phyloP scores from a whole-genome alignment of 2,888 invertebrate species.

The Unio pictorum region DNA sequence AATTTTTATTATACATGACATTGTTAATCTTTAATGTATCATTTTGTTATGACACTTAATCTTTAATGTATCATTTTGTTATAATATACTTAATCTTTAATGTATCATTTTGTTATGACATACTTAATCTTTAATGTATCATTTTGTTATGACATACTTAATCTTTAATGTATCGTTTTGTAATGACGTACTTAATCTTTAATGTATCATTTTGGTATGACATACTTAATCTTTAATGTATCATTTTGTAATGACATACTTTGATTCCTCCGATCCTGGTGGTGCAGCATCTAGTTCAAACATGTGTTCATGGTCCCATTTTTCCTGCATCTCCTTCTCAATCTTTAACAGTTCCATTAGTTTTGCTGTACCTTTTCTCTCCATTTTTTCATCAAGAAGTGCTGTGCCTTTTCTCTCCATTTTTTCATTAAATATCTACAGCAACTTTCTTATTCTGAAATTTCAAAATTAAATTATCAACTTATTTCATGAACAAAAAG shows the following conservation, averaged over 20 bases:
- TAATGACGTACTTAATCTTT: conserved; percentile 46
- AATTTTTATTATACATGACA: too few species aligned
- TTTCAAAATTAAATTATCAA: too few species aligned
- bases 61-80: neutral
- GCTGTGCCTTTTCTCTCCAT: neutral
- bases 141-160: conserved; percentile 46
- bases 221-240: conserved; percentile 45
- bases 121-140: too few species aligned
- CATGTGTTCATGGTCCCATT: conserved; percentile 87
- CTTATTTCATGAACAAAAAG: too few species aligned
- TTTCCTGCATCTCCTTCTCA: conserved; percentile 86
- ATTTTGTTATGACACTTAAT: too few species aligned
- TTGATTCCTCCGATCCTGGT: conserved; percentile 71
- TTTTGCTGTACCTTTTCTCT: conserved; percentile 94
- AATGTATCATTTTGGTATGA: neutral
- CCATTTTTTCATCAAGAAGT: conserved; percentile 19
- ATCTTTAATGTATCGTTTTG: neutral
- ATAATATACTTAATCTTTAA: conserved; percentile 45
- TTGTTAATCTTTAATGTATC: too few species aligned
- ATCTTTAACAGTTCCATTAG: conserved; percentile 92
- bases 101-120: too few species aligned
- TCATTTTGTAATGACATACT: conserved; percentile 45
- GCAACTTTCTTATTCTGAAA: too few species aligned
- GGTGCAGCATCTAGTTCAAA: conserved; percentile 88
- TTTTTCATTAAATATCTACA: too few species aligned